Evolutionary conservation across 2,113 vertebrate species (phyloP), one percentile per base, ranked within the genome.

Genomic region (Oenanthe melanoleuca): DNA sequence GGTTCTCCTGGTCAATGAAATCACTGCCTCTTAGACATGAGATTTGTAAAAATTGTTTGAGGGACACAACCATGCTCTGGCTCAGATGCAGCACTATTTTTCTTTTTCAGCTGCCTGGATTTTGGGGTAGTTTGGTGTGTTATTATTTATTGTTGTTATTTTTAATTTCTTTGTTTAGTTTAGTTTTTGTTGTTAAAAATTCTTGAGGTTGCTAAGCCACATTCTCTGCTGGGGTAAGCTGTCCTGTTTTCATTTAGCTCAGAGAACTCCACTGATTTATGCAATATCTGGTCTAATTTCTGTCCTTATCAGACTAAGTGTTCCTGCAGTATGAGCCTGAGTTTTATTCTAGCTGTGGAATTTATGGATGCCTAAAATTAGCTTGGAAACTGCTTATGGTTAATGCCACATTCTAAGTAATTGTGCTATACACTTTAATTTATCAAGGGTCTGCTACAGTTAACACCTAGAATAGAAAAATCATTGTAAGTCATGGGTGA

Each of bases 71-170:
- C 11, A 20, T 66, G 33, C 42, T 57, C 17, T 75, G 28, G 20
- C 31, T 45, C 49, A 72, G 15, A 40, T 37, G n/a, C 4, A 69
- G 25, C 10, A 61, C 6, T 24, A 15, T 59, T 77, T 77, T 82
- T 66, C 33, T 80, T 3, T 66, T 86, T 70, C 52, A 80, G 9
- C 28, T 57, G 21, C 10, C 37, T 65, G 13, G 26, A 5, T 4
- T 60, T 57, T 12, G 8, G 7, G 3, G 3, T 37, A 18, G 1
- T 34, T 55, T 19, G 3, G 1, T 8, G 57, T 28, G 9, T 5
- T 34, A 18, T 37, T 60, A 4, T 38, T 77, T 64, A 37, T 31
- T 0, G 3, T 52, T 47, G 13, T 4, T 64, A 5, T 5, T 44
- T 49, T 57, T 20, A 22, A 13, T 40, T 47, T 61, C 4, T 9